Evolutionary conservation across 2,113 vertebrate species (phyloP).

Genomic region (Spheniscus mendiculus): DNA sequence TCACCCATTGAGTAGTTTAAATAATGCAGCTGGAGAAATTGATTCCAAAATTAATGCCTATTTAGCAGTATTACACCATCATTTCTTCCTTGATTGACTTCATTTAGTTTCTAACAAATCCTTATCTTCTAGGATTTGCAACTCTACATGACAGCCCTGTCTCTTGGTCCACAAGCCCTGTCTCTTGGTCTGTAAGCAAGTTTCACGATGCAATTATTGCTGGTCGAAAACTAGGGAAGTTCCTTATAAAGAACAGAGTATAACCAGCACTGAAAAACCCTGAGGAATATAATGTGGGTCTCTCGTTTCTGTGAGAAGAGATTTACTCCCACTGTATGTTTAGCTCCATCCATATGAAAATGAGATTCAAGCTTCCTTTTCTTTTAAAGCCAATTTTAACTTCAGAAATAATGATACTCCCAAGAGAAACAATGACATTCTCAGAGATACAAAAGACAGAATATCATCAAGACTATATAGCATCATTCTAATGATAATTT

Average conservation of each 20-base stretch:
- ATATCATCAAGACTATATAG: neutral
- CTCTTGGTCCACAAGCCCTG: neutral
- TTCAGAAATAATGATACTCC: neutral
- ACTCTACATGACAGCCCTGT: accelerated
- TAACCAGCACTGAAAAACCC: neutral
- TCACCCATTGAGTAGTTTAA: neutral
- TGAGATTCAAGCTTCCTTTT: neutral
- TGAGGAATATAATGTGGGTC: neutral
- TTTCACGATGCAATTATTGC: neutral
- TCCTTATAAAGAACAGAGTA: neutral
- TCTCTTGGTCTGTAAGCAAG: neutral
- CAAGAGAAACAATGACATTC: neutral
- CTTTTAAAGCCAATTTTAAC: neutral
- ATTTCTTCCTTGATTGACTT: neutral
- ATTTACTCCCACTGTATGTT: neutral
- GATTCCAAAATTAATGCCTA: neutral
- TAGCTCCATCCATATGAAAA: neutral
- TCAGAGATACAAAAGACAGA: neutral
- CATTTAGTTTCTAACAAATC: neutral
- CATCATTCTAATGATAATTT: neutral
- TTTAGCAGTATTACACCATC: neutral
- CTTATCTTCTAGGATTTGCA: neutral
- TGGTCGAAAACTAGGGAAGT: neutral
- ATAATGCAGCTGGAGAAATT: neutral
- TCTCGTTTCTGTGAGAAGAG: neutral